Base-by-base conservation (phyloP, 2,888 invertebrate genomes). In the Epinotia brunnichana region DNA sequence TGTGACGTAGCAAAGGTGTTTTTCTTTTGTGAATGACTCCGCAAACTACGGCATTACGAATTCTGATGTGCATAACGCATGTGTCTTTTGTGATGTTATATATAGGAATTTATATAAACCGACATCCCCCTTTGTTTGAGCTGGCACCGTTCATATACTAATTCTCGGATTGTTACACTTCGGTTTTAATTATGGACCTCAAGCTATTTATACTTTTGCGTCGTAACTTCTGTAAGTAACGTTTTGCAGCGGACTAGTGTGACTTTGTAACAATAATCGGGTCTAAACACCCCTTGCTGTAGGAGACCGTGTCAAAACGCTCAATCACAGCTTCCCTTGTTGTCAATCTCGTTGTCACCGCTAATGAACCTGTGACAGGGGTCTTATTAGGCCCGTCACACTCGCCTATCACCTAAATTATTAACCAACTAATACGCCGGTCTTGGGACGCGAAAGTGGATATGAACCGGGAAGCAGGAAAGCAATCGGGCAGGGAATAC, bases 301-400 rank as follows among this genome's bases (percentile, higher is more conserved):
- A 9, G 15, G 15, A 35, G 35, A 24, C 15, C 19, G 54, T 13
- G 17, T 60, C 54, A 35, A 67, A 61, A 41, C 69, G 66, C 53
- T 71, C 66, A 54, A 68, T 62, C 72, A 13, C 51, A 59, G 51
- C 62, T 24, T 41, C 57, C 63, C 41, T 15, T 41, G 63, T 39
- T 41, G 68, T 69, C 73, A 41, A 21, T 68, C 62, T 21, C 39
- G 54, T n/a, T 59, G 73, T 63, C 73, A 56, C n/a, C 68, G n/a
- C 57, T 73, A 63, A 73, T 69, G 73, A 73, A 69, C 68, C 24
- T 57, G 57, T 67, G 73, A 73, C 73, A 69, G 63, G 73, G 73
- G 68, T 73, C 62, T 69, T 73, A 59, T 73, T 68, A 69, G 62
- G 19, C 57, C 11, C 35, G 56, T 57, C 73, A 29, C 62, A 35